These are phyloP conservation scores for Hirudo medicinalis DNA, from an alignment of 1,140 invertebrate genomes.

Conservation along the genomic window DNA sequence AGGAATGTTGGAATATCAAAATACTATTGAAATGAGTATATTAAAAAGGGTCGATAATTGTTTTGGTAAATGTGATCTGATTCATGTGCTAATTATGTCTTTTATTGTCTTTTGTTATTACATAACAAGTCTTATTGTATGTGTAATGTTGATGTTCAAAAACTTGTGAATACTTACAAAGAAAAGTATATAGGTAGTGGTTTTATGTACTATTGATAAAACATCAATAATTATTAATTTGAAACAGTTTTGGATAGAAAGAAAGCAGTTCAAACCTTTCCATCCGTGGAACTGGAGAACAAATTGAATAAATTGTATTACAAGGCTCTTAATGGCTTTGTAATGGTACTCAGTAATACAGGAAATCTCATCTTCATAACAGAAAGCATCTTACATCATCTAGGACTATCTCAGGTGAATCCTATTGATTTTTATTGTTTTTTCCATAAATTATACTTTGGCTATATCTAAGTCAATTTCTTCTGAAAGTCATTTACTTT, in stretches of 20 bases:
- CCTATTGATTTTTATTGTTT: background rate
- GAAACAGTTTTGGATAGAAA: background rate
- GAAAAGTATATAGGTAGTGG: too few species aligned
- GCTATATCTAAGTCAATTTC: background rate
- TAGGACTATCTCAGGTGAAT: slow-evolving; percentile 15
- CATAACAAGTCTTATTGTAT: too few species aligned
- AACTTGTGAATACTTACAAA: too few species aligned
- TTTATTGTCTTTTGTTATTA: too few species aligned
- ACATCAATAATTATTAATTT: background rate
- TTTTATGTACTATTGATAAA: background rate
- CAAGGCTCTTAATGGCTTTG: slow-evolving; percentile 35
- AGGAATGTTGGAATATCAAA: too few species aligned
- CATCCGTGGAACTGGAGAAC: slow-evolving; percentile 1
- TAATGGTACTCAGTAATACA: slow-evolving; percentile 31
- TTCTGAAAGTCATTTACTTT: too few species aligned
- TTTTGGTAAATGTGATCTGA: too few species aligned
- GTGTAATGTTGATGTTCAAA: too few species aligned
- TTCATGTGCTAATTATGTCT: too few species aligned
- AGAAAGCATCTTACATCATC: slow-evolving; percentile 10
- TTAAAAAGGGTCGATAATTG: too few species aligned
- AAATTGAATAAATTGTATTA: slow-evolving; percentile 27
- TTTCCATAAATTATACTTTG: background rate
- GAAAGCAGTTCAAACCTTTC: background rate
- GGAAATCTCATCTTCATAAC: slow-evolving; percentile 26
- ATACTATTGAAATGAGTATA: too few species aligned